Conservation (phyloP, 2,797 vertebrate species). For the Thripadectes ignobilis region DNA sequence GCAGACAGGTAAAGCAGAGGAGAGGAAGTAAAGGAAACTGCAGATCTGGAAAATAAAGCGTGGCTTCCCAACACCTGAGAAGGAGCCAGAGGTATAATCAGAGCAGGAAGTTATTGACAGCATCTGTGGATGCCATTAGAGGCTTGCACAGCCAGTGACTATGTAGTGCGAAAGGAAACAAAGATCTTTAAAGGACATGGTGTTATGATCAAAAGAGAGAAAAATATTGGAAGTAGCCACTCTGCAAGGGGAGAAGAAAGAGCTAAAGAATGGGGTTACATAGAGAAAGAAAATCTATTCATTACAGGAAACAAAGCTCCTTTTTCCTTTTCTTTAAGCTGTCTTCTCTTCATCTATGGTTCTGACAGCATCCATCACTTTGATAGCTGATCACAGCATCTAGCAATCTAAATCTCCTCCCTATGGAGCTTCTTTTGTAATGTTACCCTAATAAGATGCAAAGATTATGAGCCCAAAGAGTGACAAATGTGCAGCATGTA, state of each 20-base stretch:
- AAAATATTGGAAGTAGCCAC: neutral
- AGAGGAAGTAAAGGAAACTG: neutral
- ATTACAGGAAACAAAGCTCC: conserved; percentile 44
- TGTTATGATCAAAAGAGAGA: neutral
- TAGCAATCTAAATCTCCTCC: conserved; percentile 20
- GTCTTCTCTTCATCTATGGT: conserved; percentile 35
- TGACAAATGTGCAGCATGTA: neutral
- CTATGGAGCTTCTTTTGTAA: conserved; percentile 36
- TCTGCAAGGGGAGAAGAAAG: conserved; percentile 2
- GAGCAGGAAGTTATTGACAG: neutral
- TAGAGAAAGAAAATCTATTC: conserved; percentile 21
- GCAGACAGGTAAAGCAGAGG: neutral
- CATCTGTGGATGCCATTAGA: neutral
- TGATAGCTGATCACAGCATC: conserved; percentile 30
- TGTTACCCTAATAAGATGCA: conserved; percentile 37
- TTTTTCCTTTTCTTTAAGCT: conserved; percentile 47
- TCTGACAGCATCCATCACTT: conserved; percentile 62
- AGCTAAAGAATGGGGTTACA: neutral
- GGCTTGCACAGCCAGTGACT: neutral
- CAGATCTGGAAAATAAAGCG: neutral
- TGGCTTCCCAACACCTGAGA: neutral
- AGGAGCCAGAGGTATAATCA: neutral
- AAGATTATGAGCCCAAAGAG: neutral
- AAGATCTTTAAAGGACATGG: neutral
- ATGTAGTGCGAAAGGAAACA: neutral